Evolutionary conservation across 2,113 vertebrate species (phyloP).

Genomic region (Malurus cyaneus): DNA sequence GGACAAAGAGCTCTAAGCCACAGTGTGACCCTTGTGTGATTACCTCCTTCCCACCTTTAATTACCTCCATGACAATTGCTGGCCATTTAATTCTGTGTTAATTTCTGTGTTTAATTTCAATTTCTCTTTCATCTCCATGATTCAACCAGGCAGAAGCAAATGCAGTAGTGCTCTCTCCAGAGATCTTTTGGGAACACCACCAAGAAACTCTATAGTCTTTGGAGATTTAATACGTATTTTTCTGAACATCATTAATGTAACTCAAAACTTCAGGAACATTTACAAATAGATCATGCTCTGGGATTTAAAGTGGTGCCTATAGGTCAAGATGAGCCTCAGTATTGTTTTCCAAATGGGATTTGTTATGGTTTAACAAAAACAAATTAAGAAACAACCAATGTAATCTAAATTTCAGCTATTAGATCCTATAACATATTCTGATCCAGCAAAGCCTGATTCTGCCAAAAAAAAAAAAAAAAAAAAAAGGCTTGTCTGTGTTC

Average conservation of each 20-base stretch:
- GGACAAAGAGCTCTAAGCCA: not conserved
- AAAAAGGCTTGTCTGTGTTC: not conserved
- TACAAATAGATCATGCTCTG: not conserved
- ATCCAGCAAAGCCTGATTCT: not conserved
- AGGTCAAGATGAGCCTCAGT: not conserved
- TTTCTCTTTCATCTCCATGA: not conserved
- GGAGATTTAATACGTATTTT: not conserved
- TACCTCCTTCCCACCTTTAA: not conserved
- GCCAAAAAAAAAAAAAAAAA: not conserved
- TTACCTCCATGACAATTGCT: not conserved
- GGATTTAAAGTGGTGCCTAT: not conserved
- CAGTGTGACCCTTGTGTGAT: fast-evolving
- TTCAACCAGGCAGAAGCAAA: not conserved
- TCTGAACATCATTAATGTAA: not conserved
- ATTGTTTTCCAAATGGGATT: not conserved
- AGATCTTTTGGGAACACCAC: not conserved
- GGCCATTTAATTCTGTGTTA: not conserved
- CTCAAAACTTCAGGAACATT: not conserved
- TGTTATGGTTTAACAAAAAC: not conserved
- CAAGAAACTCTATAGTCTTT: not conserved
- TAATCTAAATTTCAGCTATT: not conserved
- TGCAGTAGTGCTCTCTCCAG: not conserved
- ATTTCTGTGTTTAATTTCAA: not conserved
- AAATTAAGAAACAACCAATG: not conserved
- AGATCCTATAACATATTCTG: not conserved